These are phyloP conservation scores for Rhynchomys soricoides DNA, from an alignment of 2,113 vertebrate genomes.

Conservation along the genomic window DNA sequence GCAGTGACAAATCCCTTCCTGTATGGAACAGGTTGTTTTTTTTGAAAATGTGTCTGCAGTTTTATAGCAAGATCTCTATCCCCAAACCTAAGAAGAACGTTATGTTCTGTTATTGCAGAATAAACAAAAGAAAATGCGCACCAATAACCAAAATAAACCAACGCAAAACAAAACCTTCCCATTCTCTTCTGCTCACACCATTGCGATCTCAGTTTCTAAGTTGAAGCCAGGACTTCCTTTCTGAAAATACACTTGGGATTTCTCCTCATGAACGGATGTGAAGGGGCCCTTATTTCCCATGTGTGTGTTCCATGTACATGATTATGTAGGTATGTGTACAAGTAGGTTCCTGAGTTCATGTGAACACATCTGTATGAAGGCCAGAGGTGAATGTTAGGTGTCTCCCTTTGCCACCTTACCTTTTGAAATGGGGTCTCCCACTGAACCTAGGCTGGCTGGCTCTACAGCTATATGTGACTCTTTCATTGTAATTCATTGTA, in stretches of 20 bases:
- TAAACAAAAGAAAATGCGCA: background rate
- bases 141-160: background rate
- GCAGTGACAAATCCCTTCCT: background rate
- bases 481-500: background rate
- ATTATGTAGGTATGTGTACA: background rate
- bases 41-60: slow-evolving; percentile 28
- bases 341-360: background rate
- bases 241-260: slow-evolving; percentile 6
- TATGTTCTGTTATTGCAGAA: slow-evolving; percentile 2
- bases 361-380: background rate
- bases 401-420: background rate
- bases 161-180: background rate
- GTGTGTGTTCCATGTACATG: background rate
- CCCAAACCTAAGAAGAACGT: slow-evolving; percentile 30
- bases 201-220: background rate
- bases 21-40: background rate
- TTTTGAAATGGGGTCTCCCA: background rate
- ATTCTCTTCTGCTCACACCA: background rate
- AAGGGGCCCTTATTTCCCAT: background rate
- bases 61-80: slow-evolving; percentile 27
- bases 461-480: background rate
- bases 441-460: background rate
- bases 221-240: slow-evolving; percentile 40
- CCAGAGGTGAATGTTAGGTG: background rate
- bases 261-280: background rate